phyloP scores from a whole-genome alignment of 2,113 vertebrate species.

The Calonectris borealis region DNA sequence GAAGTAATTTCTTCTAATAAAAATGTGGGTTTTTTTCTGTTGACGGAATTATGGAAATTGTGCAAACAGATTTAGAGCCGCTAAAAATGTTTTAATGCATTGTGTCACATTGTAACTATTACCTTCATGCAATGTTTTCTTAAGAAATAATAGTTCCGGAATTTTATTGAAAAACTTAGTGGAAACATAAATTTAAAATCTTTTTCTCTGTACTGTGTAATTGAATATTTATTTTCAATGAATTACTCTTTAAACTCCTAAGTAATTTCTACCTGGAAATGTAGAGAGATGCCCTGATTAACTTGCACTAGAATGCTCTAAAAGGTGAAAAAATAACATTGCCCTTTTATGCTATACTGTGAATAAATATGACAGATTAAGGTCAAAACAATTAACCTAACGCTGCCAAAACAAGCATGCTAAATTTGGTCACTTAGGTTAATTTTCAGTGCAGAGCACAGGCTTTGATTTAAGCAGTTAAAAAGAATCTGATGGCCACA shows the following conservation, averaged over 20 bases:
- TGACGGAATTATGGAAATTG: conserved; percentile 31
- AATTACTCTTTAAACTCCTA: not conserved
- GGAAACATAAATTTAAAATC: not conserved
- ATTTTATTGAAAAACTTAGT: not conserved
- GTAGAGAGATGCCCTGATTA: not conserved
- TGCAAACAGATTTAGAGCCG: not conserved
- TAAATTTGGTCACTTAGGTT: not conserved
- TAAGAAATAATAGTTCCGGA: not conserved
- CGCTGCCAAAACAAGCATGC: not conserved
- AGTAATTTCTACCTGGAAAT: not conserved
- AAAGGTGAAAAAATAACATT: not conserved
- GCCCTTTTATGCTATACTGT: not conserved
- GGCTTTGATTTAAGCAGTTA: not conserved
- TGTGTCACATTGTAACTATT: not conserved
- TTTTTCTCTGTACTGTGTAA: not conserved
- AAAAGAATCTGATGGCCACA: not conserved
- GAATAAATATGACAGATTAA: not conserved
- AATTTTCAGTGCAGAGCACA: not conserved
- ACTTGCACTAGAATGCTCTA: not conserved
- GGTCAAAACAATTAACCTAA: not conserved
- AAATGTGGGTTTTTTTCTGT: not conserved
- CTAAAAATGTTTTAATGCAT: not conserved
- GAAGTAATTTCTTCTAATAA: conserved; percentile 6
- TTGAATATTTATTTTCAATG: not conserved
- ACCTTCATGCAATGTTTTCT: not conserved